Conservation (phyloP, 2,113 vertebrate genomes). For the Myrmophylax atrothorax region DNA sequence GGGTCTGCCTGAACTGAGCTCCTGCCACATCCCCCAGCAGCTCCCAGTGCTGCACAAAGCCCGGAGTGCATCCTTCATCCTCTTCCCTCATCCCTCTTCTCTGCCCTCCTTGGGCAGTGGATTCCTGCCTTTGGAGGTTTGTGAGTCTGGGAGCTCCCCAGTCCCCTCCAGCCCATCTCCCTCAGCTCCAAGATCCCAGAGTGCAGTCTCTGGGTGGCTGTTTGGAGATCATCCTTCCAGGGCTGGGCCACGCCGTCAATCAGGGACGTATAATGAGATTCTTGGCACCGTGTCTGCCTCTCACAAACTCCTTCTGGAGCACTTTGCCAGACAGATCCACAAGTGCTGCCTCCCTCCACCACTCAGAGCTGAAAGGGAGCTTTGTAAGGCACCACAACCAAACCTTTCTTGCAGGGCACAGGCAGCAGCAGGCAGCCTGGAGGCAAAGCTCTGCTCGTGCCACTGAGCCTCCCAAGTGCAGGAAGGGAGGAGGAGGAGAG, state of each 20-base stretch:
- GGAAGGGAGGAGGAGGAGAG: not conserved
- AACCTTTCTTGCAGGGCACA: not conserved
- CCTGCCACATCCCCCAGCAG: not conserved
- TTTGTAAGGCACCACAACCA: conserved; percentile 20
- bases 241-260: not conserved
- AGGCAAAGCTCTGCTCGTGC: not conserved
- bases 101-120: not conserved
- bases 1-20: not conserved
- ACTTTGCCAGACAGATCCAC: not conserved
- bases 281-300: conserved; percentile 17
- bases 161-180: not conserved
- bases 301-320: conserved; percentile 26
- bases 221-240: not conserved
- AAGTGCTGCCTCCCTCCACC: not conserved
- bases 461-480: accelerated
- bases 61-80: not conserved
- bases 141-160: not conserved
- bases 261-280: conserved; percentile 6
- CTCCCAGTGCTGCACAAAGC: not conserved
- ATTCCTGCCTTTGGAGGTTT: accelerated
- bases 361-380: conserved; percentile 28
- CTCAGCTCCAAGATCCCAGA: not conserved
- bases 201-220: accelerated
- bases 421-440: not conserved
- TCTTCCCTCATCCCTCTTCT: not conserved